These are phyloP conservation scores for Lagenorhynchus albirostris DNA, from an alignment of 2,113 vertebrate genomes.

Conservation along the genomic window DNA sequence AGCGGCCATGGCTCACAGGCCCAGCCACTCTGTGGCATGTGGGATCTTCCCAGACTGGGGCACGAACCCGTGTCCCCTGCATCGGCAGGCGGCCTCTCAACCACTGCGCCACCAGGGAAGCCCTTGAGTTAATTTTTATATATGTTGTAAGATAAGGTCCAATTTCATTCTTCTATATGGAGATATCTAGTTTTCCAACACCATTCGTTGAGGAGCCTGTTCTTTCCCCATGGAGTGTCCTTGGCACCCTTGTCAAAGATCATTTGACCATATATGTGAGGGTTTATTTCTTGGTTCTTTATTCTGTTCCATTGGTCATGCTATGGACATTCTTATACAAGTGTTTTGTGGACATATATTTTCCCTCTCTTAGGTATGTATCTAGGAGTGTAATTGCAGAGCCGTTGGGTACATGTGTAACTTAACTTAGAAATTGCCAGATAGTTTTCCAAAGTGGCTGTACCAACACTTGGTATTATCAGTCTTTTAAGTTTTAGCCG, in stretches of 20 bases:
- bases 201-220: neutral
- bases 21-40: too few species aligned
- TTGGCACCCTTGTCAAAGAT: neutral
- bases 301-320: neutral
- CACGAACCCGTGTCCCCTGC: too few species aligned
- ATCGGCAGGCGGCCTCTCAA: too few species aligned
- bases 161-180: neutral
- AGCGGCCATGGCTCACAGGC: too few species aligned
- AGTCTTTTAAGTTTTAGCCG: neutral
- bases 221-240: neutral
- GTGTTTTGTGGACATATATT: neutral
- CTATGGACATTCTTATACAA: neutral
- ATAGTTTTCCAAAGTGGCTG: neutral
- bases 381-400: neutral
- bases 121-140: neutral
- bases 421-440: neutral
- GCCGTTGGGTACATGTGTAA: neutral
- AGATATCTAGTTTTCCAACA: neutral
- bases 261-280: neutral
- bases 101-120: too few species aligned
- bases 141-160: neutral
- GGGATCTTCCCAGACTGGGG: too few species aligned
- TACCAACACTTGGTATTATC: neutral
- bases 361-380: neutral
- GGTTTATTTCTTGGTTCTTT: neutral